These are phyloP conservation scores for Scleropages formosus DNA, from an alignment of 2,797 vertebrate species.

Conservation along the genomic window DNA sequence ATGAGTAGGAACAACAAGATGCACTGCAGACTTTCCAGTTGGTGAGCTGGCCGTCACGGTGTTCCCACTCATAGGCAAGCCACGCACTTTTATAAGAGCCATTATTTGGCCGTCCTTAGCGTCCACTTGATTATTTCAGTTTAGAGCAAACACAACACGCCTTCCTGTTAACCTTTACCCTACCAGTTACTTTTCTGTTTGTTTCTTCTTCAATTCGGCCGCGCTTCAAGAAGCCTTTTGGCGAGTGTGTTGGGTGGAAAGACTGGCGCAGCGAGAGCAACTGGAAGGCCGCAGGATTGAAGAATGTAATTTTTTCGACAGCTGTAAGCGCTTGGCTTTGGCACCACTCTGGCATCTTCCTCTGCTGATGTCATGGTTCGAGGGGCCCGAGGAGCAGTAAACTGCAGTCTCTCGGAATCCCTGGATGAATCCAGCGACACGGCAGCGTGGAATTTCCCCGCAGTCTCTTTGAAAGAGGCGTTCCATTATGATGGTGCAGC, in stretches of 20 bases:
- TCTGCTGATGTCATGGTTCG: constrained; percentile 49
- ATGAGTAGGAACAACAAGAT: constrained; percentile 17
- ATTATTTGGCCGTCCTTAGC: constrained; percentile 39
- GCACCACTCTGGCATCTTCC: constrained; percentile 43
- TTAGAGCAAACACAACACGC: constrained; percentile 40
- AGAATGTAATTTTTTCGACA: constrained; percentile 55
- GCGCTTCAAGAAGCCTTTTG: not conserved
- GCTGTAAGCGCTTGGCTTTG: constrained; percentile 57
- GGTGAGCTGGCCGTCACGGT: constrained; percentile 18
- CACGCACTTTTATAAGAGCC: constrained; percentile 33
- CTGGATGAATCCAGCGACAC: constrained; percentile 31
- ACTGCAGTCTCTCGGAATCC: constrained; percentile 40
- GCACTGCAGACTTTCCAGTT: constrained; percentile 32
- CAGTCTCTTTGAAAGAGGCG: constrained; percentile 68
- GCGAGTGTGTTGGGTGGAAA: not conserved
- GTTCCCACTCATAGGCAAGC: constrained; percentile 30
- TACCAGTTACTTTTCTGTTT: not conserved
- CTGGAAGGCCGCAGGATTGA: constrained; percentile 31
- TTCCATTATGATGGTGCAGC: constrained; percentile 74
- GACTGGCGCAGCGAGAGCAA: not conserved
- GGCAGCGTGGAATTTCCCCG: constrained; percentile 72
- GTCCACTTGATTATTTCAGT: constrained; percentile 44
- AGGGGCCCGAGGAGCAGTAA: constrained; percentile 42
- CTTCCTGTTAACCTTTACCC: not conserved
- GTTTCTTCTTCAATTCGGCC: not conserved